Conservation (phyloP, 2,797 vertebrate species). For the Aplochiton taeniatus region DNA sequence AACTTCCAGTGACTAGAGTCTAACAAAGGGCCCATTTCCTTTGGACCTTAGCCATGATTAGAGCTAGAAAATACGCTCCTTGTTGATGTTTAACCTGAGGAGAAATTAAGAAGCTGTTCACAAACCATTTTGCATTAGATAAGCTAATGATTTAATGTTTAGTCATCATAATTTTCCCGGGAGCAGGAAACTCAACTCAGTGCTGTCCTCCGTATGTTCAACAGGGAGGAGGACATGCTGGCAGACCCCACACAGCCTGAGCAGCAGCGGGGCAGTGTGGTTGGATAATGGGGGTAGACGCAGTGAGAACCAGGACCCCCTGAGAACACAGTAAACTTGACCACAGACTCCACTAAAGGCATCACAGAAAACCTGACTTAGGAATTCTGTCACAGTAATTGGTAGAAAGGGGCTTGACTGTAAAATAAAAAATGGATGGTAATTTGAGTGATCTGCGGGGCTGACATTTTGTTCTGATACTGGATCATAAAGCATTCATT, state of each 20-base stretch:
- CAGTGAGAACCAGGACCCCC: slow-evolving; percentile 34
- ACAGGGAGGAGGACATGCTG: slow-evolving; percentile 18
- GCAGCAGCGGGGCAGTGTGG: slow-evolving; percentile 28
- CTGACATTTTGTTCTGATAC: neutral
- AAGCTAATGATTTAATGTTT: too few relatives aligned
- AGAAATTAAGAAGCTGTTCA: slow-evolving; percentile 25
- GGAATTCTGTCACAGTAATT: slow-evolving; percentile 37
- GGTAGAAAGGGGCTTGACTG: slow-evolving; percentile 17
- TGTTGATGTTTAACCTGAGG: slow-evolving; percentile 18
- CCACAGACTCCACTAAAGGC: slow-evolving; percentile 55
- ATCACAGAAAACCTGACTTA: slow-evolving; percentile 51
- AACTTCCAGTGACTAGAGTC: neutral
- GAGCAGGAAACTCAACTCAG: too few relatives aligned
- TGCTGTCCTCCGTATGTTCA: slow-evolving; percentile 8
- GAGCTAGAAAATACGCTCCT: slow-evolving; percentile 13
- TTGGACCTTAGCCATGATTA: too few relatives aligned
- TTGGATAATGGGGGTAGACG: slow-evolving; percentile 16
- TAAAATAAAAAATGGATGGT: too few relatives aligned
- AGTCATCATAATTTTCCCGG: too few relatives aligned
- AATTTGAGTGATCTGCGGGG: neutral
- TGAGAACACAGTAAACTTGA: slow-evolving; percentile 41
- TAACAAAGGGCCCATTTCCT: neutral
- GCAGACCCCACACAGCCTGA: slow-evolving; percentile 57
- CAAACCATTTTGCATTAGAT: neutral
- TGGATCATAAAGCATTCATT: neutral